phyloP scores from a whole-genome alignment of 2,113 vertebrate genomes.

The Sminthopsis crassicaudata region DNA sequence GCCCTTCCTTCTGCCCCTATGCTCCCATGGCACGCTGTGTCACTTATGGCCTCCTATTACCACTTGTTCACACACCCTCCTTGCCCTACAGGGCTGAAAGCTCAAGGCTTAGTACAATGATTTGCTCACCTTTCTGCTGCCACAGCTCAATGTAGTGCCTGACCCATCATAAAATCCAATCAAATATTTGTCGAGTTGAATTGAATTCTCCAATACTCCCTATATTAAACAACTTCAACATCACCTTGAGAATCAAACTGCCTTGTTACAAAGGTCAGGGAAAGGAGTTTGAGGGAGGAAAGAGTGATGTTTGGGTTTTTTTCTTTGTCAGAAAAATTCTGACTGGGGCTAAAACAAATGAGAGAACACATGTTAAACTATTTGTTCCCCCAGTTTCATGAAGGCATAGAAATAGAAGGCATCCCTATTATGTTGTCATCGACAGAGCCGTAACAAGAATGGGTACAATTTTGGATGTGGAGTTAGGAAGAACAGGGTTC shows the following conservation, averaged over 20 bases:
- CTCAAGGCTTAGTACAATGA: neutral
- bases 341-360: neutral
- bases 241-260: constrained; percentile 20
- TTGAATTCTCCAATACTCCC: neutral
- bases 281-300: no score
- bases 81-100: neutral
- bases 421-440: neutral
- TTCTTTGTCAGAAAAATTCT: neutral
- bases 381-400: neutral
- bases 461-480: neutral
- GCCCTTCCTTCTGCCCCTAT: no score
- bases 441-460: neutral
- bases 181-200: neutral
- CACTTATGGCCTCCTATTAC: neutral
- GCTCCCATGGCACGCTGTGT: neutral
- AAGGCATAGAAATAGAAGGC: neutral
- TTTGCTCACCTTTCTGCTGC: neutral
- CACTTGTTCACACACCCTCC: neutral
- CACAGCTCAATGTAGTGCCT: neutral
- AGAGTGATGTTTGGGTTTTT: no score
- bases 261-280: neutral
- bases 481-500: neutral
- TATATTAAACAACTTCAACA: neutral
- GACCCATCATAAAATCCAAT: neutral
- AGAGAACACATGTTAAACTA: neutral